Percentiles rank a stretch among this genome's conserved stretches.
Evolutionary conservation across 2,888 invertebrate species (phyloP).

Genomic region (Reticulitermes lucifugus): DNA sequence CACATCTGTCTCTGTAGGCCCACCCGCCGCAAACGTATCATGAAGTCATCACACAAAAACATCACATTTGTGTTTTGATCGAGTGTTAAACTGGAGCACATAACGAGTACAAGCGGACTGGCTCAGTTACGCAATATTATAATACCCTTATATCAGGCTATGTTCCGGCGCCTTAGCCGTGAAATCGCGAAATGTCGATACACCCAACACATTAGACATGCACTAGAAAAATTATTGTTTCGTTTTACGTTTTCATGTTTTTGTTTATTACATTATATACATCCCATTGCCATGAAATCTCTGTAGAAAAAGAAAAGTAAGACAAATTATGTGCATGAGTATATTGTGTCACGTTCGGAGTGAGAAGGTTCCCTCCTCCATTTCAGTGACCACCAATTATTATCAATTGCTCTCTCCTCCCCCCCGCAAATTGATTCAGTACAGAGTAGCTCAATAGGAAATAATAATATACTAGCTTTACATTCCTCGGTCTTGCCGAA

Average conservation of each 20-base stretch:
- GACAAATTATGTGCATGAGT: background rate
- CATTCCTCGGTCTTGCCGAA: background rate
- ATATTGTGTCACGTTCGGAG: background rate
- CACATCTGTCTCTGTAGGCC: background rate
- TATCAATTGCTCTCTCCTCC: background rate
- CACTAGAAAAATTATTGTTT: constrained; percentile 34
- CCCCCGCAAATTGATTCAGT: constrained; percentile 28
- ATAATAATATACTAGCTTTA: constrained; percentile 22
- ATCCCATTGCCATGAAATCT: background rate
- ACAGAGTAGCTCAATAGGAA: constrained; percentile 19
- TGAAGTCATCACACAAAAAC: background rate
- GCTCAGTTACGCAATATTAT: background rate
- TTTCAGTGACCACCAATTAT: background rate
- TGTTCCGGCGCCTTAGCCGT: constrained; percentile 3
- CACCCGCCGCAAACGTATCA: background rate
- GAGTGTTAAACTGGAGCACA: background rate
- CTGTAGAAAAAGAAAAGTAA: background rate
- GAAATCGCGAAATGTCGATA: constrained; percentile 29
- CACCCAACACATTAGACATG: constrained; percentile 29
- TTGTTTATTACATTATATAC: background rate
- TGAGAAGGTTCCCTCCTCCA: background rate
- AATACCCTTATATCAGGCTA: background rate
- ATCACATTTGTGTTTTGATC: constrained; percentile 2
- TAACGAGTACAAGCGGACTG: background rate
- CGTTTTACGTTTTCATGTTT: constrained; percentile 10